Base-by-base conservation (phyloP, 2,888 invertebrate species). In the Spodoptera picta region DNA sequence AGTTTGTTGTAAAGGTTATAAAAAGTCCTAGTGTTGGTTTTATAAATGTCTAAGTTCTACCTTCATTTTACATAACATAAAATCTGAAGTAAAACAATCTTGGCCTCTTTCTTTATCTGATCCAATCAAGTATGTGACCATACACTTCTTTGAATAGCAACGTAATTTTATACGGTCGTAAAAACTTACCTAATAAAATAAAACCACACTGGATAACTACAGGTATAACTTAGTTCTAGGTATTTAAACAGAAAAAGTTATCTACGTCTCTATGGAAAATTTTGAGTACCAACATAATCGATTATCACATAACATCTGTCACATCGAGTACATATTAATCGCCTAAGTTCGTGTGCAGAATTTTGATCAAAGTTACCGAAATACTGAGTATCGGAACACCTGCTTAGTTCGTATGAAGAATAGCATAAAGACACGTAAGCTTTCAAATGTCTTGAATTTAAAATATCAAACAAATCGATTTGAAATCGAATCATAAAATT, bases 271-370 rank as follows among this genome's bases (percentile, higher is more conserved):
- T 45, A 41, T 14, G 41, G 57, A 12, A 45, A 56, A 63, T 60
- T 55, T 57, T 49, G 46, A 51, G 44, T 65, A 69, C 54, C 53
- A 12, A 58, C 53, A 70, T 73, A 71, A 79, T 79, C 75, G 64
- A 78, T 70, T 79, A 59, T 74, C 65, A 57, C 70, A 77, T 77
- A 75, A 72, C 71, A 64, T 65, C 77, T 79, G 80, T 82, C 82
- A 83, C 80, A 80, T 57, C 77, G 77, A 71, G 78, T 79, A 76
- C 77, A 76, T 69, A 62, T 63, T 69, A 77, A 75, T 69, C 60
- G 69, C 61, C 55, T 50, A 65, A 47, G 70, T 63, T 50, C 80
- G 82, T 83, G 85, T 64, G 24, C 62, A 65, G 84, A 83, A 83
- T 86, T 61, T 58, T 53, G 74, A 84, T 73, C 65, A 72, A 73